Evolutionary conservation across 2,888 invertebrate genomes (phyloP).

Genomic region (Leptopilina drosophilae): DNA sequence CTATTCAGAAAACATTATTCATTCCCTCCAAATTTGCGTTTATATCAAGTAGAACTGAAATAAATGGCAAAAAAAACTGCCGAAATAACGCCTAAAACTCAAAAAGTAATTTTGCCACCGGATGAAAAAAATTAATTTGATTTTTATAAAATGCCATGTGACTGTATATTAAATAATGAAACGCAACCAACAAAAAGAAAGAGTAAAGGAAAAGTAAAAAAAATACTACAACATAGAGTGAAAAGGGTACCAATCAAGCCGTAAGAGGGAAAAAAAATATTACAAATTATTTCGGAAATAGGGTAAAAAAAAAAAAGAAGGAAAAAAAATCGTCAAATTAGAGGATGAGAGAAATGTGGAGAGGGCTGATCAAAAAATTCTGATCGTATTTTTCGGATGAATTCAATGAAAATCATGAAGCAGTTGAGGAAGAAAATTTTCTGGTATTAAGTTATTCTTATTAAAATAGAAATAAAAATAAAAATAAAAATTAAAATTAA

Average conservation of each 20-base stretch:
- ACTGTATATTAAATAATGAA: conserved; percentile 22
- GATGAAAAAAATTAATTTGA: conserved; percentile 24
- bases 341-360: neutral
- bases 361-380: neutral
- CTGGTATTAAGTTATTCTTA: neutral
- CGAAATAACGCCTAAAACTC: conserved; percentile 61
- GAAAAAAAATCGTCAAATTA: neutral
- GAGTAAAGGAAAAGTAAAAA: neutral
- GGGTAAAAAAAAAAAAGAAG: neutral
- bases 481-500: too few species aligned
- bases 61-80: conserved; percentile 62
- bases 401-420: neutral
- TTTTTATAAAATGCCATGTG: neutral
- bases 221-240: neutral
- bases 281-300: neutral
- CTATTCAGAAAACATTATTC: conserved; percentile 61
- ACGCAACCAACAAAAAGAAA: conserved; percentile 10
- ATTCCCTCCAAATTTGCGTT: conserved; percentile 59
- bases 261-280: neutral
- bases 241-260: neutral
- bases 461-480: too few species aligned
- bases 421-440: neutral
- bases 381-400: neutral
- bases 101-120: conserved; percentile 61
- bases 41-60: conserved; percentile 56